phyloP scores from a whole-genome alignment of 2,888 invertebrate species.

The Julus scandinavius region DNA sequence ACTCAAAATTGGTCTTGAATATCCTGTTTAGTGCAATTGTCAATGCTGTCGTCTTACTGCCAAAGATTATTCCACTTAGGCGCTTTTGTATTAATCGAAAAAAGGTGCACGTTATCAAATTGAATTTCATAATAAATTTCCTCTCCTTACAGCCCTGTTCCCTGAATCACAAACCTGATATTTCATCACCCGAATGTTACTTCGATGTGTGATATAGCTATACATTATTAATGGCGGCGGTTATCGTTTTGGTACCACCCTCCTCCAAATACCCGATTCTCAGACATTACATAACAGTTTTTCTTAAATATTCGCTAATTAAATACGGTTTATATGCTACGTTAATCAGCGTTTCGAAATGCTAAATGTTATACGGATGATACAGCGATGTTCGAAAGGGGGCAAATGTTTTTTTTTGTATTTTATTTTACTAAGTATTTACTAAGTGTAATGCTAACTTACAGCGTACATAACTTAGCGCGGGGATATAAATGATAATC shows the following conservation, averaged over 20 bases:
- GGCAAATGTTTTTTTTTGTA: background rate
- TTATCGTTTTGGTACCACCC: slow-evolving; percentile 1
- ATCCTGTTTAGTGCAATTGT: no score
- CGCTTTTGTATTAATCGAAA: background rate
- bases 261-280: background rate
- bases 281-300: slow-evolving; percentile 34
- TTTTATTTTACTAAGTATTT: background rate
- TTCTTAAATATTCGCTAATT: background rate
- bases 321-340: background rate
- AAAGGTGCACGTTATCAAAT: background rate
- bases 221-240: background rate
- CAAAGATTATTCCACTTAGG: no score
- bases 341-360: background rate
- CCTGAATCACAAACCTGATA: background rate
- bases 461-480: background rate
- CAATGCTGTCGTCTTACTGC: no score
- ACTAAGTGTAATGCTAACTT: background rate
- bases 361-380: background rate
- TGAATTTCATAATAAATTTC: background rate
- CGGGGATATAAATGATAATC: background rate
- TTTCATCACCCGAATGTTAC: background rate
- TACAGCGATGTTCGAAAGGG: background rate
- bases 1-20: no score
- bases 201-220: background rate
- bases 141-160: background rate